Base-by-base conservation (phyloP, 1,140 invertebrate genomes). In the Drosophila sturtevanti region DNA sequence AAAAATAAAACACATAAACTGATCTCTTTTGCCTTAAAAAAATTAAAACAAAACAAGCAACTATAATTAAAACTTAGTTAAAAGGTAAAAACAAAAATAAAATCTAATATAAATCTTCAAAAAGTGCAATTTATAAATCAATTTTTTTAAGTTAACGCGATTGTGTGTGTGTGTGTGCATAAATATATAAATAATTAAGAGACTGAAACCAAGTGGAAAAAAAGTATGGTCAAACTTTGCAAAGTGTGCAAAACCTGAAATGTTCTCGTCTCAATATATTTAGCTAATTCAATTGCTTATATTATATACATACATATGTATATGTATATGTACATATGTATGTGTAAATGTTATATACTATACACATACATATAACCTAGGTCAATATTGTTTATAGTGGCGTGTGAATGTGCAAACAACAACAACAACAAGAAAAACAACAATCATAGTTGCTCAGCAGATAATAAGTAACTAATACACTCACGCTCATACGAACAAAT, bases 371-470 rank as follows among this genome's bases (percentile, higher is more conserved):
- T 77, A 74, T 77, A 90, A 87, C 89, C 89, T 91, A 91, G 89
- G 89, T 91, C 89, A 91, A 91, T 91, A 90, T 81, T 90, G 89
- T 89, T 91, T 84, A 82, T 90, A 91, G 89, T 91, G 89, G 77
- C 89, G 79, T 85, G 80, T 85, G 73, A 81, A 70, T 89, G 78
- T 86, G 68, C 68, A 73, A 74, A 52, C 61, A 71, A 51, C 64
- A 77, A 59, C 68, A 67, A n/a, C 63, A 72, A 59, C 63, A 82
- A 62, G 64, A 68, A 65, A 55, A 70, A 27, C 24, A 52, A 48
- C 62, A 78, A 65, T 71, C 76, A 56, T 71, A 71, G 77, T 71
- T 76, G 58, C 61, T 48, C 55, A 64, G 65, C 73, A 73, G 72
- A 87, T 87, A 89, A 79, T 82, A 89, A 87, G 60, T 68, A 69